Evolutionary conservation across 2,888 invertebrate genomes (phyloP).

Genomic region (Seira ritae): DNA sequence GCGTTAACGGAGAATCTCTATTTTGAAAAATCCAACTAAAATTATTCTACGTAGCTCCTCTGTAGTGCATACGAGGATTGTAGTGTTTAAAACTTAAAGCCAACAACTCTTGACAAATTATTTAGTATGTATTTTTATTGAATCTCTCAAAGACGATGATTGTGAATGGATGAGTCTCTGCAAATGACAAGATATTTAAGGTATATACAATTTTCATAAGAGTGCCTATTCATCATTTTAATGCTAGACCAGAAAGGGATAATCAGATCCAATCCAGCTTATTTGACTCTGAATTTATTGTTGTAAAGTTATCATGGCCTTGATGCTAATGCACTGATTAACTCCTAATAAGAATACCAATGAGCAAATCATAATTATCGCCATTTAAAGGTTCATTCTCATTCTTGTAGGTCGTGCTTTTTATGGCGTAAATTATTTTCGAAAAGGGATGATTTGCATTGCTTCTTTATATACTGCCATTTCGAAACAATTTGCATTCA

Average conservation of each 20-base stretch:
- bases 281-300: not conserved
- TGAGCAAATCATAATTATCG: too few species aligned
- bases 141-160: slow-evolving; percentile 27
- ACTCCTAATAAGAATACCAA: too few species aligned
- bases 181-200: slow-evolving; percentile 38
- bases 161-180: slow-evolving; percentile 27
- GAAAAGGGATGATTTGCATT: too few species aligned
- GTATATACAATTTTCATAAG: slow-evolving; percentile 4
- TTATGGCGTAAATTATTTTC: too few species aligned
- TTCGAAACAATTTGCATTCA: too few species aligned
- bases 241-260: slow-evolving; percentile 13
- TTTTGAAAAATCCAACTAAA: slow-evolving; percentile 34
- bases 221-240: slow-evolving; percentile 47
- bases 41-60: not conserved
- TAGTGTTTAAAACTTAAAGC: not conserved
- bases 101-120: slow-evolving; percentile 29
- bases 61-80: slow-evolving; percentile 30
- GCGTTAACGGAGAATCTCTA: slow-evolving; percentile 42
- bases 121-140: slow-evolving; percentile 49
- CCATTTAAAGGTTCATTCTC: too few species aligned
- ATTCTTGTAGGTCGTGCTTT: too few species aligned
- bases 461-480: too few species aligned
- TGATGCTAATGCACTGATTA: too few species aligned
- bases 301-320: not conserved
- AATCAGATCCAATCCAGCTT: not conserved